Evolutionary conservation across 2,888 invertebrate species (phyloP), one percentile per base, ranked within the genome.

Genomic region (Ochlodes sylvanus): DNA sequence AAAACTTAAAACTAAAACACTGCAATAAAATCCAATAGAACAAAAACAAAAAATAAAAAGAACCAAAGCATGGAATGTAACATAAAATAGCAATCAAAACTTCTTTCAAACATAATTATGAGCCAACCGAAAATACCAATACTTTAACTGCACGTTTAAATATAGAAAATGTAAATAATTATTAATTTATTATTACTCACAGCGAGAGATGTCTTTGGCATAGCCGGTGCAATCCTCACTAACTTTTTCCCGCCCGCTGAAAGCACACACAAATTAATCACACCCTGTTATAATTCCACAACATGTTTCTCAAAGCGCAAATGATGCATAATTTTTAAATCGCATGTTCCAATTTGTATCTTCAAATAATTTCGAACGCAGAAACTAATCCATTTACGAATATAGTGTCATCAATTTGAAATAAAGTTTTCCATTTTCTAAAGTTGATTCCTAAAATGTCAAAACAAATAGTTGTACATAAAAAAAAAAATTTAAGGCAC

Each of bases 141-240:
- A 17, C 17, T 17, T 0, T 14, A 10, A 50, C 3, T 50, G 12
- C 17, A 12, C 47, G 17, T 4, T 0, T 17, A 17, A 44, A 44
- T 44, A 47, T 1, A 4, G 14, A 47, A 15, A 14, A 14, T 44
- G 7, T 15, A 2, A 38, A 9, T 12, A 38, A 38, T 38, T 12
- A 38, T 12, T 38, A 10, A 34, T 52, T 38, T 57, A 42, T 9
- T 34, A 42, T 62, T 41, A 79, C 89, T 85, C 76, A 91, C 91
- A 75, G 81, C 73, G 0, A 72, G 69, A n/a, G 78, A 42, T 17
- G 77, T 52, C 76, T 87, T 85, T 58, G 79, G 70, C 27, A 76
- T 71, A 6, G 86, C 74, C 1, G 92, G 90, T 44, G 91, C 90
- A 79, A 92, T 88, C 76, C 87, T 78, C 74, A 92, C 87, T 62